Evolutionary conservation across 2,113 vertebrate species (phyloP), one percentile per base, ranked within the genome.

Genomic region (Heterocephalus glaber): DNA sequence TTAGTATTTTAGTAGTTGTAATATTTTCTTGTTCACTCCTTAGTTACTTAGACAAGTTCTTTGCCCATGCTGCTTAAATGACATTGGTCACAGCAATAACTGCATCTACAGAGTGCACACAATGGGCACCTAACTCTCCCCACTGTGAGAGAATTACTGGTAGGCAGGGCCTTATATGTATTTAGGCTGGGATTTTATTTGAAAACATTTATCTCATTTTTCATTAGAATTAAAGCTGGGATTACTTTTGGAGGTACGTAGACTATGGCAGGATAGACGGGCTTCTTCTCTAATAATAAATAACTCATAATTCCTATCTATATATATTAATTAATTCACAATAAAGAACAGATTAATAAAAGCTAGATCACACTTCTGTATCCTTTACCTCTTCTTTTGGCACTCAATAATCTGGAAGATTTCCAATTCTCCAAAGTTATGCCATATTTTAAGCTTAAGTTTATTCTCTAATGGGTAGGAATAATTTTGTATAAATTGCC

Each of bases 351-450:
- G 28, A n/a, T 74, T 91, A 89, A 72, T 72, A 60, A 85, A 49
- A 92, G 35, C 2, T 84, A 84, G 30, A 4, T 87, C 22, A 72
- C 20, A 81, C 9, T 86, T 90, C 22, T 66, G 7, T 14, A 47
- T 56, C 11, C 60, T 61, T 84, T 84, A 24, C 49, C 22, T 86
- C 13, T 11, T 86, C 14, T 80, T 74, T 68, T 70, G 4, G 77
- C 65, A 76, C n/a, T 52, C 24, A 86, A 87, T 6, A 86, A 76
- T 86, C 14, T 12, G 41, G 56, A 91, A 58, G 44, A 89, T 19
- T 77, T 92, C 54, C 22, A 68, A 35, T 58, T 96, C 22, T 95
- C 20, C 49, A 92, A 86, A 86, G 54, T 47, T 89, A n/a, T 41
- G 54, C 2, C 7, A 83, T 70, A 44, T 83, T 80, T 93, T 81